Conservation (phyloP, 1,140 invertebrate genomes). For the Aphelenchoides fujianensis region DNA sequence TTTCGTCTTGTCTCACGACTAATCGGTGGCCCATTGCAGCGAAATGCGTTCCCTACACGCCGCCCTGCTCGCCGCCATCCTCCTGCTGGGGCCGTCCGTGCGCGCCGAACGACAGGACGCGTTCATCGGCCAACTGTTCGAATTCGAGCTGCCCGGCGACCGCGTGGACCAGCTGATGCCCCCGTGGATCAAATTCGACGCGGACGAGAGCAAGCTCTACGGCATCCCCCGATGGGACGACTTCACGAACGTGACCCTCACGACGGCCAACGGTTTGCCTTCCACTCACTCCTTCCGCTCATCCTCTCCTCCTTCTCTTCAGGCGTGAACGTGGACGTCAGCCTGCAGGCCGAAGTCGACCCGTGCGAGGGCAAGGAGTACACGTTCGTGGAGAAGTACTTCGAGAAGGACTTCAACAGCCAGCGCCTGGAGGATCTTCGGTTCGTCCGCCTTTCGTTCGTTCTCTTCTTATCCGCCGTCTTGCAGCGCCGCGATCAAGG, state of each 20-base stretch:
- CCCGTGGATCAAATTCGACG: constrained; percentile 16
- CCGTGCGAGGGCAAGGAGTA: constrained; percentile 13
- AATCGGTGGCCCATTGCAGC: no score
- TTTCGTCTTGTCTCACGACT: no score
- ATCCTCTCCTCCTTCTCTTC: no score
- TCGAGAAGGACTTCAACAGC: constrained; percentile 4
- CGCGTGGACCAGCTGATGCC: background rate
- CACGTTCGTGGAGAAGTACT: constrained; percentile 1
- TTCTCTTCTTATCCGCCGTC: background rate
- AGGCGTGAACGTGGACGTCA: constrained; percentile 3
- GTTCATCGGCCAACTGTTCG: background rate
- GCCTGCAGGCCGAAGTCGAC: background rate
- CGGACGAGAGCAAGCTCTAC: background rate
- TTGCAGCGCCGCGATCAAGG: constrained; percentile 13
- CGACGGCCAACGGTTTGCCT: no score
- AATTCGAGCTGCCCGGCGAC: background rate
- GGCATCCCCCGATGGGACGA: constrained; percentile 16
- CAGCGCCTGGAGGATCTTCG: constrained; percentile 4
- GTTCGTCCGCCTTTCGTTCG: constrained; percentile 7
- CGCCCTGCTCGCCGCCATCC: background rate
- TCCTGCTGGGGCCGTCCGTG: background rate
- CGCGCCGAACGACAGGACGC: background rate
- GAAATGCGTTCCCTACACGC: background rate
- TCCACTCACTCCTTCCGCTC: background rate
- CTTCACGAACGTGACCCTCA: constrained; percentile 6